Evolutionary conservation across 2,888 invertebrate genomes (phyloP).

Genomic region (Piscicola geometra): DNA sequence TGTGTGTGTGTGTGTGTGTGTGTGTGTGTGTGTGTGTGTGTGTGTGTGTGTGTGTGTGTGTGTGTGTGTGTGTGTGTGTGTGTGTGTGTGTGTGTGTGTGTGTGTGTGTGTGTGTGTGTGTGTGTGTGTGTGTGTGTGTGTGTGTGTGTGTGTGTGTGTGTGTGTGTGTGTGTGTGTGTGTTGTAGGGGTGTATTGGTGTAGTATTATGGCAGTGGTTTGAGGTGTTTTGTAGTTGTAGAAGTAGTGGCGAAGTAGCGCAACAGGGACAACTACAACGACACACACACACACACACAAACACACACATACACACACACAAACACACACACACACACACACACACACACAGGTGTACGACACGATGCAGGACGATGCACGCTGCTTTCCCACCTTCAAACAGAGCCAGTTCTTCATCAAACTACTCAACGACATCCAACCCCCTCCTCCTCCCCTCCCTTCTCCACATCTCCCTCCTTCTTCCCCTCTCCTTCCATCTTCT

Average conservation of each 20-base stretch:
- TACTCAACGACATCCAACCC: conserved; percentile 68
- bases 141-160: too few relatives aligned
- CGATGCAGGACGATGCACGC: conserved; percentile 58
- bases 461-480: conserved; percentile 57
- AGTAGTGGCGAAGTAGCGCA: too few relatives aligned
- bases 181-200: too few relatives aligned
- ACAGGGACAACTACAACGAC: neutral
- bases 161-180: too few relatives aligned
- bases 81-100: too few relatives aligned
- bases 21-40: conserved; percentile 3
- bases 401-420: conserved; percentile 66
- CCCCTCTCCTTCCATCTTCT: too few relatives aligned
- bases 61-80: conserved; percentile 6
- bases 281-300: neutral
- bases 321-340: conserved; percentile 35
- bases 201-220: too few relatives aligned
- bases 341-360: conserved; percentile 51
- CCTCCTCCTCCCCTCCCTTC: neutral
- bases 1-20: conserved; percentile 22
- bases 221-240: too few relatives aligned
- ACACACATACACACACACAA: neutral
- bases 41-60: conserved; percentile 23
- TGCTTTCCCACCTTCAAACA: conserved; percentile 63
- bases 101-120: too few relatives aligned
- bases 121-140: too few relatives aligned